Evolutionary conservation across 2,888 invertebrate species (phyloP), one percentile per base, ranked within the genome.

Genomic region (Dastarcus helophoroides): DNA sequence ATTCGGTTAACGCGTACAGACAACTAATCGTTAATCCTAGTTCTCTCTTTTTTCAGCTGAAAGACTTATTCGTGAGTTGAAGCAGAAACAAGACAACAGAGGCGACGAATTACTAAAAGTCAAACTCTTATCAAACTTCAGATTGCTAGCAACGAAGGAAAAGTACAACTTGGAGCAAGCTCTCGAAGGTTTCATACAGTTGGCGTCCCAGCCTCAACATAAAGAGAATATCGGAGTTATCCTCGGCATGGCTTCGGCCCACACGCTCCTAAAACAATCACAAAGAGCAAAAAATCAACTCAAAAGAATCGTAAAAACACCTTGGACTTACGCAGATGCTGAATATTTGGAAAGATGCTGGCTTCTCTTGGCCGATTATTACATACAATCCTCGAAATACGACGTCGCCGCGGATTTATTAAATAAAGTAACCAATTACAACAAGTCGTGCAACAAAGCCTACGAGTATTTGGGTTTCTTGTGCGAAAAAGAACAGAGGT

Each of bases 331-430:
- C 43, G 91, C 94, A 56, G 93, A 94, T 49, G 91, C 94, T 0
- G 94, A 95, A 51, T 91, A 94, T 49, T 65, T 97, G 36, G 97
- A 97, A 63, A 76, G 86, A 37, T 86, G 91, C 57, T 97, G 97
- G 97, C 57, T 97, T 4, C 68, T 95, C 25, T 65, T 95, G n/a
- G 85, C 90, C 0, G 94, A 95, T 41, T 80, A 83, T 42, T 93
- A 86, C 51, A 72, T 84, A 30, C 80, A 81, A 50, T 79, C 75
- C 47, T 79, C 79, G 9, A 86, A 94, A 56, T 72, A 75, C 51
- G 94, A 94, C 36, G 74, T 88, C 29, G 91, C 94, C 0, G 75
- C 76, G 23, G 88, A 90, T 43, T 62, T 93, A 14, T 65, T 97
- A 9, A 71, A 73, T 11, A 76, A 79, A 47, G 76, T 85, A 1